phyloP scores from a whole-genome alignment of 2,888 invertebrate genomes.

The Drosophila prolongata region DNA sequence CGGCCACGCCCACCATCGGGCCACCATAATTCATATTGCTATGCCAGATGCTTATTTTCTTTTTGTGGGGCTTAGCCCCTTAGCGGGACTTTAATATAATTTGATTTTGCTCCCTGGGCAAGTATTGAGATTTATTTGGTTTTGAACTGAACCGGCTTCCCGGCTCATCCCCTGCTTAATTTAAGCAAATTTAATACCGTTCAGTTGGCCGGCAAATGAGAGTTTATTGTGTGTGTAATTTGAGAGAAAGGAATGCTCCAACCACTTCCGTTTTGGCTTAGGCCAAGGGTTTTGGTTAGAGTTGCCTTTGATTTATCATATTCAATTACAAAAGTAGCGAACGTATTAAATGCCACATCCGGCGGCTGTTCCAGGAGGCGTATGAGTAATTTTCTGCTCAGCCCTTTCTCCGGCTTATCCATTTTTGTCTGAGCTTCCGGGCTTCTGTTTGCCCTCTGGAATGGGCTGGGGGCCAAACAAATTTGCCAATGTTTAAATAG shows the following conservation, averaged over 20 bases:
- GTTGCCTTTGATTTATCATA: slow-evolving; percentile 80
- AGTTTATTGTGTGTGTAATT: slow-evolving; percentile 39
- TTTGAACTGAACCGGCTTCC: slow-evolving; percentile 56
- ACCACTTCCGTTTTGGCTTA: slow-evolving; percentile 62
- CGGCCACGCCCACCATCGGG: slow-evolving; percentile 13
- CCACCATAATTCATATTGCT: slow-evolving; percentile 73
- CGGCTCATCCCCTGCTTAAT: slow-evolving; percentile 3
- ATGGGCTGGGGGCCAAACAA: slow-evolving; percentile 38
- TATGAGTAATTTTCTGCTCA: slow-evolving; percentile 68
- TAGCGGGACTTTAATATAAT: slow-evolving; percentile 68
- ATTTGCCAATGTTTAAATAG: slow-evolving; percentile 61
- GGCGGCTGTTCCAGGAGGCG: slow-evolving; percentile 51
- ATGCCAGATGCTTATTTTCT: slow-evolving; percentile 62
- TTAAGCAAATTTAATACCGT: slow-evolving; percentile 58
- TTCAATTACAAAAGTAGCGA: slow-evolving; percentile 78
- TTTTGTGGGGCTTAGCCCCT: slow-evolving; percentile 22
- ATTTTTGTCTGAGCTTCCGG: slow-evolving; percentile 21
- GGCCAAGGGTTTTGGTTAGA: slow-evolving; percentile 6
- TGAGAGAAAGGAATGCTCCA: slow-evolving; percentile 20
- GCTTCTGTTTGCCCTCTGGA: slow-evolving; percentile 46
- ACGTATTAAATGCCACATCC: slow-evolving; percentile 76
- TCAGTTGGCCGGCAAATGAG: slow-evolving; percentile 42
- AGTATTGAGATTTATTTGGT: slow-evolving; percentile 78
- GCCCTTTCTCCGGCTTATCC: slow-evolving; percentile 14
- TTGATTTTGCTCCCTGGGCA: slow-evolving; percentile 62